Conservation (phyloP, 1,140 invertebrate genomes). For the Hycleus phaleratus region DNA sequence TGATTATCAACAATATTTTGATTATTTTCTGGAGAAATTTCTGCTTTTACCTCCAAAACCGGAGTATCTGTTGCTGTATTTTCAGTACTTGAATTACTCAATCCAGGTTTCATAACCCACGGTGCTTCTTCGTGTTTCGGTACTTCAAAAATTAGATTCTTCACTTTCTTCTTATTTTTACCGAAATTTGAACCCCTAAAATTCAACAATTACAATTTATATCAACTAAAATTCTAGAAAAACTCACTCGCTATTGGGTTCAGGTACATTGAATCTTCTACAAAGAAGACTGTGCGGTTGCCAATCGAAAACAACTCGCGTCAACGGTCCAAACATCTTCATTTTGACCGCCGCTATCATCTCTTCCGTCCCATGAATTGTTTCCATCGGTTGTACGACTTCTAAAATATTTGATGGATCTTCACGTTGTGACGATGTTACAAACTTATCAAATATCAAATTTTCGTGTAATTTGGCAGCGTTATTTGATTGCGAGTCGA, state of each 20-base stretch:
- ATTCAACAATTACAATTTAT: background rate
- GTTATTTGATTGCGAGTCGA: background rate
- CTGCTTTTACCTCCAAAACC: slow-evolving; percentile 5
- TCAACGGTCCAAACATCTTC: slow-evolving; percentile 78
- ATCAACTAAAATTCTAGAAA: background rate
- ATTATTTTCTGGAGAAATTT: background rate
- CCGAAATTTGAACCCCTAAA: slow-evolving; percentile 27
- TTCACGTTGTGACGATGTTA: slow-evolving; percentile 44
- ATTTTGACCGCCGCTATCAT: slow-evolving; percentile 62
- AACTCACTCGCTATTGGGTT: slow-evolving; percentile 60
- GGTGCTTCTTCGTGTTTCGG: slow-evolving; percentile 30
- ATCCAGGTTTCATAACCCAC: slow-evolving; percentile 25
- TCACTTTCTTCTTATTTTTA: slow-evolving; percentile 27
- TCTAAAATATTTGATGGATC: slow-evolving; percentile 43
- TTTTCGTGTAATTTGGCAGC: background rate
- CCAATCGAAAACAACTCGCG: slow-evolving; percentile 65
- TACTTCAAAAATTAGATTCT: slow-evolving; percentile 38
- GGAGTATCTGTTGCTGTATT: background rate
- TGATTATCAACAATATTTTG: background rate
- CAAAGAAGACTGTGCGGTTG: slow-evolving; percentile 79
- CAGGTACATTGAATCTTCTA: slow-evolving; percentile 90
- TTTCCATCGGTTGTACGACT: slow-evolving; percentile 27
- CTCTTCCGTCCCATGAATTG: slow-evolving; percentile 43
- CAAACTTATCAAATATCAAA: slow-evolving; percentile 53
- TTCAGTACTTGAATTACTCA: slow-evolving; percentile 4